phyloP scores from a whole-genome alignment of 2,797 vertebrate genomes.

The Ispidina picta region DNA sequence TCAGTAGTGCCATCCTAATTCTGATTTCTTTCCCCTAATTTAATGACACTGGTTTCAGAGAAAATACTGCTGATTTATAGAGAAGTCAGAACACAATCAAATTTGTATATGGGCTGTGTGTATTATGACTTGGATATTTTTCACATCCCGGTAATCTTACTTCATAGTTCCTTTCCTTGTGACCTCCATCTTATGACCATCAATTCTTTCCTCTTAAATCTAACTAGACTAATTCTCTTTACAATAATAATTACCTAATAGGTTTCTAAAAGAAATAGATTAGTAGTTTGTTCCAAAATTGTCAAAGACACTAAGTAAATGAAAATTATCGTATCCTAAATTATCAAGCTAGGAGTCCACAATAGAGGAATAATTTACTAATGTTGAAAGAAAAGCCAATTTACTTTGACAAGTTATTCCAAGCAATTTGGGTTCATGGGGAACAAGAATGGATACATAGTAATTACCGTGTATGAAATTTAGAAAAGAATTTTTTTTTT shows the following conservation, averaged over 20 bases:
- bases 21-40: not conserved
- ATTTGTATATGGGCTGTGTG: not conserved
- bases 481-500: slow-evolving; percentile 20
- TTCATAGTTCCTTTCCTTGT: slow-evolving; percentile 20
- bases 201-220: slow-evolving; percentile 54
- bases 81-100: not conserved
- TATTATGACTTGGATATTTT: slow-evolving; percentile 31
- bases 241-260: slow-evolving; percentile 59
- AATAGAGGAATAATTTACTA: slow-evolving; percentile 71
- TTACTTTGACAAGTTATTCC: slow-evolving; percentile 67
- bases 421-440: slow-evolving; percentile 38
- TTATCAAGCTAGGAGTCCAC: slow-evolving; percentile 50
- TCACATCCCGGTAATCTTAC: slow-evolving; percentile 16
- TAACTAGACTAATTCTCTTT: slow-evolving; percentile 33
- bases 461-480: slow-evolving; percentile 64
- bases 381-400: slow-evolving; percentile 72
- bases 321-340: slow-evolving; percentile 51
- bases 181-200: slow-evolving; percentile 39
- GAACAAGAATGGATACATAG: slow-evolving; percentile 4
- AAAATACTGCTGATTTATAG: not conserved
- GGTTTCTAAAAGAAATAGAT: slow-evolving; percentile 49
- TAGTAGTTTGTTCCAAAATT: slow-evolving; percentile 60
- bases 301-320: slow-evolving; percentile 62
- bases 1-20: not conserved
- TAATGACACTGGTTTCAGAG: not conserved